Evolutionary conservation across 1,140 invertebrate species (phyloP).

Genomic region (Bombus impatiens): DNA sequence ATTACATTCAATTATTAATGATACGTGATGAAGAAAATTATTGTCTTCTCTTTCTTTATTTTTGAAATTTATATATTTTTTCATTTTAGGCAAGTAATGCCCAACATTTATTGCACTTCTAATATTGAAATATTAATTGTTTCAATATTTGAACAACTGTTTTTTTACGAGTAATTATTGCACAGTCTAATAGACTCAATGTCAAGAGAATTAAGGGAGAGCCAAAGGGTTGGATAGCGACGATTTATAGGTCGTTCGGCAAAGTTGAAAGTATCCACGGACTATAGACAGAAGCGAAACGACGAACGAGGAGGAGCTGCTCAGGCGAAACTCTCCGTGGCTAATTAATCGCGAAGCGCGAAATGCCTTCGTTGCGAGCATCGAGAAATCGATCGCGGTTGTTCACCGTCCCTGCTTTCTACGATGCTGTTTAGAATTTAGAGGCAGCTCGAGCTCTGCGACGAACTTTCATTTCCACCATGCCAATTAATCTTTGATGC

Average conservation of each 20-base stretch:
- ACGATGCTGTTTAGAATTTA: conserved; percentile 40
- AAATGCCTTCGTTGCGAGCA: conserved; percentile 49
- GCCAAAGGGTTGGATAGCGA: not conserved
- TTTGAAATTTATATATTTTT: too few relatives aligned
- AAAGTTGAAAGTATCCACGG: not conserved
- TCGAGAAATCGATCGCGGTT: conserved; percentile 74
- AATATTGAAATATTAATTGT: too few relatives aligned
- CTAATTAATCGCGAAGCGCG: conserved; percentile 70
- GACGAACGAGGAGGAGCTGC: conserved; percentile 5
- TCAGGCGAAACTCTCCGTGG: conserved; percentile 45
- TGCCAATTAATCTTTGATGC: conserved; percentile 42
- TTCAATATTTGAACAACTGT: too few relatives aligned
- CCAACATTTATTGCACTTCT: too few relatives aligned
- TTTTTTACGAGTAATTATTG: too few relatives aligned
- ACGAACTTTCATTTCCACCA: conserved; percentile 62
- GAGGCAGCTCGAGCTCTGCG: conserved; percentile 14
- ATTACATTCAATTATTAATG: too few relatives aligned
- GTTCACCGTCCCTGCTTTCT: conserved; percentile 57
- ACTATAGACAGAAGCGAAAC: not conserved
- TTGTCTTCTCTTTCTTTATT: too few relatives aligned
- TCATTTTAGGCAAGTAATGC: too few relatives aligned
- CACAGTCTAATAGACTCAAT: not conserved
- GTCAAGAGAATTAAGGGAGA: not conserved
- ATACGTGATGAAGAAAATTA: too few relatives aligned
- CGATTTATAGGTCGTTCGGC: not conserved